These are phyloP conservation scores for Troides oblongomaculatus DNA, from an alignment of 2,888 invertebrate species.

Conservation along the genomic window DNA sequence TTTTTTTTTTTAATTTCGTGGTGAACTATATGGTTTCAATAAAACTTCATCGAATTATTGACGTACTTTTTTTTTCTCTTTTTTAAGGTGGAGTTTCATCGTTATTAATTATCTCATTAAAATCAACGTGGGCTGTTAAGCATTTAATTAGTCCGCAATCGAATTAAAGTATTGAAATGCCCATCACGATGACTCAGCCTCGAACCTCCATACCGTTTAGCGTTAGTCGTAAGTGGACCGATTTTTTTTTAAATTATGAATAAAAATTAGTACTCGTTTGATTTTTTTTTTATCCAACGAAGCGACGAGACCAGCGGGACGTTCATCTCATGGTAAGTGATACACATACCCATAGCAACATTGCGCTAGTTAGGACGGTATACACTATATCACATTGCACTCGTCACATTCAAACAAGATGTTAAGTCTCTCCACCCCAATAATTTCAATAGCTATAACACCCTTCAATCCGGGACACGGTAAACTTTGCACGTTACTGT, in stretches of 20 bases:
- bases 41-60: neutral
- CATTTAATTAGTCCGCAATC: constrained; percentile 27
- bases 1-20: too few species aligned
- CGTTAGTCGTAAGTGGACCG: constrained; percentile 17
- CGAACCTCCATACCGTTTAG: constrained; percentile 29
- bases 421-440: too few species aligned
- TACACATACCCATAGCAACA: too few species aligned
- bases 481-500: too few species aligned
- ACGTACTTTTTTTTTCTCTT: neutral
- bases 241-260: neutral
- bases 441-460: too few species aligned
- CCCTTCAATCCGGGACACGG: too few species aligned
- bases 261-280: neutral
- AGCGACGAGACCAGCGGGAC: too few species aligned
- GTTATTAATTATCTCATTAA: constrained; percentile 42
- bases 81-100: constrained; percentile 17
- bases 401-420: too few species aligned
- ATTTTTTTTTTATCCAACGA: too few species aligned
- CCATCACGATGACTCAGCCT: constrained; percentile 56
- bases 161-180: constrained; percentile 28
- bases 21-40: neutral
- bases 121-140: constrained; percentile 27
- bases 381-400: too few species aligned
- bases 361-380: too few species aligned
- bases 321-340: too few species aligned